Base-by-base conservation (phyloP, 2,113 vertebrate genomes). In the Ceyx margarethae region DNA sequence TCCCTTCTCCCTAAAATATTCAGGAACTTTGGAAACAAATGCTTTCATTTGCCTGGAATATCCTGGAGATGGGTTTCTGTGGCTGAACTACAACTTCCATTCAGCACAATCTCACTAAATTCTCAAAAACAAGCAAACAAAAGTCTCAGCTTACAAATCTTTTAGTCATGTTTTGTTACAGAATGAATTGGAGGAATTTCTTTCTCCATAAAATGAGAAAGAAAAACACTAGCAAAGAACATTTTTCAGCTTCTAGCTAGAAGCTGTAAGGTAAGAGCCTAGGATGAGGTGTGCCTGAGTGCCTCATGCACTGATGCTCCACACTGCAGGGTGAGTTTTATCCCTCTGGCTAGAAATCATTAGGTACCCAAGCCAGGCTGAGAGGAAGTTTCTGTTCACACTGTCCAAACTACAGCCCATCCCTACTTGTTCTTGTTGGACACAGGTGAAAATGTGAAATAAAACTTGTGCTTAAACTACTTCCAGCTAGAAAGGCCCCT, bases 231-330 rank as follows among this genome's bases (percentile, higher is more conserved):
- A 21, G 11, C 42, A 80, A 56, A 68, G 37, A 64, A 13, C 4
- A 4, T 46, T 72, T 54, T 50, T 51, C 37, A 25, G 26, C 21
- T 65, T 72, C n/a, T 31, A 19, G 12, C 58, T 37, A 61, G 71
- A 58, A 57, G 37, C 8, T 58, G 48, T 11, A 31, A 42, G 4
- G 31, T 14, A 10, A 25, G 28, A 71, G 13, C 45, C 51, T 40
- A 4, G 17, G n/a, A 13, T 4, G 25, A 43, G 43, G 73, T 60
- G 17, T 57, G 65, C 45, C 66, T 9, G 28, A 8, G 29, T 15
- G 13, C 20, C 45, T 9, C 0, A 1, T 35, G 43, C 28, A 9
- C 68, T 40, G 33, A 20, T 2, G 7, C 33, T 33, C 51, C 13
- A 0, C 3, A 17, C 11, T 8, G 29, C 10, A 16, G 37, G 23